A percentile compares a stretch with the other conserved stretches of the same genome.
phyloP scores from a whole-genome alignment of 2,797 vertebrate species.

The Rhynchonycteris naso region DNA sequence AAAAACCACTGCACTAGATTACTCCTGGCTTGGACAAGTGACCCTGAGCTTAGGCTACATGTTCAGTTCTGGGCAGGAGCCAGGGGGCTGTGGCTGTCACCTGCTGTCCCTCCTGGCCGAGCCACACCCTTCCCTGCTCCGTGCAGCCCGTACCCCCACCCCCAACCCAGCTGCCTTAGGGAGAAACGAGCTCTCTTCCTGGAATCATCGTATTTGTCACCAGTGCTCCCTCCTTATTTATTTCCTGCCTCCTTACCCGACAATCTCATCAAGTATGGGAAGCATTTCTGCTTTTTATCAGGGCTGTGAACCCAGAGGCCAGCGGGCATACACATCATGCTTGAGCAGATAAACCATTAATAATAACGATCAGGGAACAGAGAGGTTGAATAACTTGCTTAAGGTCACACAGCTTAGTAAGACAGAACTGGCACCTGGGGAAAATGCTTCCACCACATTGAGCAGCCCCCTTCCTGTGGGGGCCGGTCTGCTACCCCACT shows the following conservation, averaged over 20 bases:
- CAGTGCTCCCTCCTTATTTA: fast-evolving
- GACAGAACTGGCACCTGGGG: not conserved
- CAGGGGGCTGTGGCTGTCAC: not conserved
- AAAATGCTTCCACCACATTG: fast-evolving
- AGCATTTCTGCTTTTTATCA: not conserved
- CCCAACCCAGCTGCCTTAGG: fast-evolving
- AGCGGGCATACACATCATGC: not conserved
- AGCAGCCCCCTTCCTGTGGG: not conserved
- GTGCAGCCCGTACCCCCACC: fast-evolving
- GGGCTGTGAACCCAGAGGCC: not conserved
- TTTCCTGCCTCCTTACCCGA: not conserved
- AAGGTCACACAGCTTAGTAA: not conserved
- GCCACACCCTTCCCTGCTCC: not conserved
- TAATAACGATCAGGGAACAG: not conserved
- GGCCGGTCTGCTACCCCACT: not conserved
- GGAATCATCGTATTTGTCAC: fast-evolving
- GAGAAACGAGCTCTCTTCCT: not conserved
- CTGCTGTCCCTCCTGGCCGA: not conserved
- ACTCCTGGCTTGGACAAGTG: not conserved
- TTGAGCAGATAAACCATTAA: not conserved
- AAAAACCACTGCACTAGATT: too few relatives aligned
- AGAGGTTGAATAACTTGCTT: not conserved
- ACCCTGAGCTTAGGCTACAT: not conserved
- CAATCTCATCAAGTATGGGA: not conserved
- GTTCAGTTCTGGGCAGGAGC: too few relatives aligned